Base-by-base conservation (phyloP, 2,797 vertebrate genomes). In the Phataginus tetradactyla region DNA sequence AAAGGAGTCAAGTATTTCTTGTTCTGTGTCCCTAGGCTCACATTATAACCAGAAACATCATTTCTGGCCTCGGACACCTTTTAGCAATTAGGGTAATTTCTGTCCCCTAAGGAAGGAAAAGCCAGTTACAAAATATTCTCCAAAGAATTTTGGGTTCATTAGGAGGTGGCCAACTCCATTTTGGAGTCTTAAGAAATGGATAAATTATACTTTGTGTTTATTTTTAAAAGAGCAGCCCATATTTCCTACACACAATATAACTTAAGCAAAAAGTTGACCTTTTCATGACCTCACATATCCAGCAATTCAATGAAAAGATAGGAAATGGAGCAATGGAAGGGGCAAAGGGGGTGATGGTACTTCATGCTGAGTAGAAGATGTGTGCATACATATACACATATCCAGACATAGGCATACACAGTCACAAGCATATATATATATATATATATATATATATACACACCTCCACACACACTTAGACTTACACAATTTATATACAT, bases 111-210 rank as follows among this genome's bases (percentile, higher is more conserved):
- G 61, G 63, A 93, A 97, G 77, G 55, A 90, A 94, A 96, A 95
- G 75, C 2, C 29, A 53, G 12, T 94, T 86, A 51, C 4, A 74
- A n/a, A 83, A 69, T 57, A 93, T 66, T 71, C 64, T 91, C 49
- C 45, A 64, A 90, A 86, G 29, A 75, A 29, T 78, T 85, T 78
- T 29, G 32, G n/a, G 66, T 87, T 92, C 68, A 57, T 4, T 42
- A 53, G 25, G 23, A 32, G 49, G 53, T 66, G 3, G 51, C 7
- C 63, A 88, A 79, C 66, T 96, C 61, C 63, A 91, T 77, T 87
- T 42, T 74, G 27, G 51, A 77, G 89, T 86, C 49, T 97, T 87
- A 80, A 87, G 23, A 97, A 93, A 95, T 37, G 63, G 27, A 49
- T 45, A 77, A 71, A 71, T 78, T 94, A 92, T 34, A 74, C 32